Conservation (phyloP, 1,140 invertebrate species). For the Zelostemma sp. region DNA sequence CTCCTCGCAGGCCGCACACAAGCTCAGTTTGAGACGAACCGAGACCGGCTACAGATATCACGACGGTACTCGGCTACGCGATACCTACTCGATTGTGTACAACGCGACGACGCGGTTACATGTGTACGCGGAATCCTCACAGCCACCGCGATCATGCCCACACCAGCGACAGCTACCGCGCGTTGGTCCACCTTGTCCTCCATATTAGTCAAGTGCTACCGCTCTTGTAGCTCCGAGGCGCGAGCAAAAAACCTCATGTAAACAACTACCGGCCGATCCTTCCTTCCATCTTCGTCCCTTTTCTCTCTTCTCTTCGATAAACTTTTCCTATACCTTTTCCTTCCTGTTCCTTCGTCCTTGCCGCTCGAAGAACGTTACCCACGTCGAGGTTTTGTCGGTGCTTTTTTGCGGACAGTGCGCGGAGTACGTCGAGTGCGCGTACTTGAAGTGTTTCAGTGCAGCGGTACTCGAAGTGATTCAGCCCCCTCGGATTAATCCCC, state of each 20-base stretch:
- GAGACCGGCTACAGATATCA: slow-evolving; percentile 55
- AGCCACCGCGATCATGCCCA: slow-evolving; percentile 1
- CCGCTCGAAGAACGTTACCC: no score
- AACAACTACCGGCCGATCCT: slow-evolving; percentile 9
- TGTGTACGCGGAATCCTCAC: neutral
- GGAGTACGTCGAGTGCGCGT: no score
- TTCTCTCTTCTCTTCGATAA: neutral
- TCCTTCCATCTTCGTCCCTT: neutral
- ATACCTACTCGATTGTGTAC: slow-evolving; percentile 12
- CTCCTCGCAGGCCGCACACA: slow-evolving; percentile 54
- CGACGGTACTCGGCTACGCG: slow-evolving; percentile 23
- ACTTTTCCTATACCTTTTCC: no score
- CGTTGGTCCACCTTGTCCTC: neutral
- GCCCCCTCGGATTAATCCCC: no score
- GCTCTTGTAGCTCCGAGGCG: neutral
- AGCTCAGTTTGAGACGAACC: slow-evolving; percentile 66
- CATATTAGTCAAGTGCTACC: slow-evolving; percentile 13
- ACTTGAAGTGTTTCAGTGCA: no score
- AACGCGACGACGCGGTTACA: slow-evolving; percentile 8
- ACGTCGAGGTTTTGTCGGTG: no score
- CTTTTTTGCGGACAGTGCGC: no score
- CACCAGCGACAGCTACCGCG: neutral
- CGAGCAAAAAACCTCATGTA: slow-evolving; percentile 8
- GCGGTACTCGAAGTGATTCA: no score
- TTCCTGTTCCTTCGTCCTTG: no score